Evolutionary conservation across 2,888 invertebrate genomes (phyloP).

Genomic region (Aradus depressus): DNA sequence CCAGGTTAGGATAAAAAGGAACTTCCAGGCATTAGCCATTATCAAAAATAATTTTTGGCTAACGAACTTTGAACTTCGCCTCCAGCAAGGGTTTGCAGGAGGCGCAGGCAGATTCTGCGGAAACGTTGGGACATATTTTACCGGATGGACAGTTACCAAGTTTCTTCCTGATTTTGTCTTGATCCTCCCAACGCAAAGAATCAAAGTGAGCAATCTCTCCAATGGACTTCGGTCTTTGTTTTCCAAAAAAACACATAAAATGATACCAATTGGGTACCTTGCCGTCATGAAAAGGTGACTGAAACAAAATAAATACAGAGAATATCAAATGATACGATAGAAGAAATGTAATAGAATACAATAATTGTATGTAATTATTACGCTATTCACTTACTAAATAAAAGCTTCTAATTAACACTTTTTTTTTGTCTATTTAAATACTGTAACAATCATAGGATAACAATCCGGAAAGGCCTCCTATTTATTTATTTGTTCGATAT

Average conservation of each 20-base stretch:
- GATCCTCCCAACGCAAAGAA: conserved; percentile 69
- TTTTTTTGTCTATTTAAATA: too few relatives aligned
- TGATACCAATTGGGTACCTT: conserved; percentile 84
- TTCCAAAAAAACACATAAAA: conserved; percentile 71
- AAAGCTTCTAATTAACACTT: not conserved
- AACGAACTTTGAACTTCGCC: too few relatives aligned
- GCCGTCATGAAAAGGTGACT: conserved; percentile 82
- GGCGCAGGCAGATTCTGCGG: too few relatives aligned
- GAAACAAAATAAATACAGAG: conserved; percentile 33
- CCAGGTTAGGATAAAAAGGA: too few relatives aligned
- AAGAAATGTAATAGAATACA: conserved; percentile 10
- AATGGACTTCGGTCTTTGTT: conserved; percentile 58
- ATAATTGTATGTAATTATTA: not conserved
- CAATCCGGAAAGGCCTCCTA: too few relatives aligned
- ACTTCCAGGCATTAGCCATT: not conserved
- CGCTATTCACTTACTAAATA: not conserved
- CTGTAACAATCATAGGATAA: too few relatives aligned
- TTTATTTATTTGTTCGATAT: too few relatives aligned
- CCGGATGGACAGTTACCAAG: conserved; percentile 49
- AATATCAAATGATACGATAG: not conserved
- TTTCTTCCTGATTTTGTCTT: conserved; percentile 58
- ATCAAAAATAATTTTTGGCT: too few relatives aligned
- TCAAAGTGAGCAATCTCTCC: conserved; percentile 73
- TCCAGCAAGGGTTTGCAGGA: too few relatives aligned
- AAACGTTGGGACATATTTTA: too few relatives aligned